phyloP scores from a whole-genome alignment of 2,888 invertebrate genomes.

The Corbicula japonica region DNA sequence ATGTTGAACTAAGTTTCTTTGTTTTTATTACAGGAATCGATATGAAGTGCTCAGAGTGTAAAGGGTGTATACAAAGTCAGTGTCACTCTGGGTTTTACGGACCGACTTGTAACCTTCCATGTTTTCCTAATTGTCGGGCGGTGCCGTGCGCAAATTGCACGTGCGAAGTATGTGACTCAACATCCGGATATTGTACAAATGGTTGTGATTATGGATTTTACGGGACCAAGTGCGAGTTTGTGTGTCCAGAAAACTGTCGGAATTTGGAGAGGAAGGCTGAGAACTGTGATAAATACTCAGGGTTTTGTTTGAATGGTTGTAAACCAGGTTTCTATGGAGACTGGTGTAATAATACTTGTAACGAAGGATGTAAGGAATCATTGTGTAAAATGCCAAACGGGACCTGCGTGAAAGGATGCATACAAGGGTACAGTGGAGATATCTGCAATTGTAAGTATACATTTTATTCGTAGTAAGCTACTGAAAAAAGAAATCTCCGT shows the following conservation, averaged over 20 bases:
- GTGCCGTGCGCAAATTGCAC: conserved; percentile 50
- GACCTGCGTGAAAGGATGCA: conserved; percentile 51
- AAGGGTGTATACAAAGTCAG: conserved; percentile 22
- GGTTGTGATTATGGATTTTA: conserved; percentile 61
- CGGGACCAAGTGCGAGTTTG: conserved; percentile 43
- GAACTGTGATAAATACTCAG: conserved; percentile 44
- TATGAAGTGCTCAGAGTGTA: conserved; percentile 34
- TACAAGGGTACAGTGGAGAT: conserved; percentile 39
- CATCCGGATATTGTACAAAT: conserved; percentile 50
- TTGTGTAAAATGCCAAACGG: conserved; percentile 48
- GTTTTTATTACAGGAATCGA: neutral
- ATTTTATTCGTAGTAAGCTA: too few species aligned
- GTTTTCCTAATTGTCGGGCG: conserved; percentile 53
- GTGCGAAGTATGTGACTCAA: conserved; percentile 48
- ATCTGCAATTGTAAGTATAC: conserved; percentile 36
- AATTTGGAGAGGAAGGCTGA: neutral
- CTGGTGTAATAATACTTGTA: conserved; percentile 56
- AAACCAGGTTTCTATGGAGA: conserved; percentile 52
- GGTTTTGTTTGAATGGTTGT: conserved; percentile 50
- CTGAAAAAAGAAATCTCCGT: too few species aligned
- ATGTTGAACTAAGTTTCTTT: neutral
- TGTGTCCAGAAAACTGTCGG: conserved; percentile 54
- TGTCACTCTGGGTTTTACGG: conserved; percentile 50
- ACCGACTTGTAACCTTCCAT: conserved; percentile 32
- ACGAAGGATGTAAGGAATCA: conserved; percentile 38